Base-by-base conservation (phyloP, 1,140 invertebrate genomes). In the Pentalonia nigronervosa region DNA sequence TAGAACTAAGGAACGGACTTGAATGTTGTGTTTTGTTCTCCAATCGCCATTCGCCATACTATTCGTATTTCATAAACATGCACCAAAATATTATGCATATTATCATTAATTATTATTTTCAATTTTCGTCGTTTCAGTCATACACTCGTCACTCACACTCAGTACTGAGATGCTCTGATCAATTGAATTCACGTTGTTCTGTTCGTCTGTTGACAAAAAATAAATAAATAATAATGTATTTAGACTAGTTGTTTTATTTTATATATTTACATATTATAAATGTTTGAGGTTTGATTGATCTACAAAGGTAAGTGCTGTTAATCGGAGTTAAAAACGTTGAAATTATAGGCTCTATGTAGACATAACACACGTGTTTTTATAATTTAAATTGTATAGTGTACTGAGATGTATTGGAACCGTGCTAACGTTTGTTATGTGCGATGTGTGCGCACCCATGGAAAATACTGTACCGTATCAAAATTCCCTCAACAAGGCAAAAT, bases 311-410 rank as follows among this genome's bases (percentile, higher is more conserved):
- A 93, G 91, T 93, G 30, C 41, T 2, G 17, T 83, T 34, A 25
- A 48, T 50, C 53, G 14, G 2, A 67, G 67, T 45, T n/a, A 60
- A 56, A 53, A 56, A 50, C 45, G 0, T 76, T n/a, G 14, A 56
- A 17, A 60, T 60, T 60, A n/a, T 76, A 41, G 36, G 34, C 7
- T n/a, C 50, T 30, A 56, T 92, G 45, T 92, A 83, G 23, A 86
- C 41, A 23, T 93, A 86, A 56, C 81, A 20, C 91, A 93, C 50
- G 91, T 93, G 91, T 93, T 86, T 86, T 84, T 25, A 93, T 93
- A 11, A 41, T 93, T 93, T 93, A 41, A 86, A 86, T 86, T 86
- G 14, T 86, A 47, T 84, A 84, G 48, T 30, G 48, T 21, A 11
- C 86, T 56, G 81, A 8, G 30, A 93, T 93, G 91, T 56, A 93